These are phyloP conservation scores for Chloroclysta siterata DNA, from an alignment of 2,888 invertebrate genomes.

Conservation along the genomic window DNA sequence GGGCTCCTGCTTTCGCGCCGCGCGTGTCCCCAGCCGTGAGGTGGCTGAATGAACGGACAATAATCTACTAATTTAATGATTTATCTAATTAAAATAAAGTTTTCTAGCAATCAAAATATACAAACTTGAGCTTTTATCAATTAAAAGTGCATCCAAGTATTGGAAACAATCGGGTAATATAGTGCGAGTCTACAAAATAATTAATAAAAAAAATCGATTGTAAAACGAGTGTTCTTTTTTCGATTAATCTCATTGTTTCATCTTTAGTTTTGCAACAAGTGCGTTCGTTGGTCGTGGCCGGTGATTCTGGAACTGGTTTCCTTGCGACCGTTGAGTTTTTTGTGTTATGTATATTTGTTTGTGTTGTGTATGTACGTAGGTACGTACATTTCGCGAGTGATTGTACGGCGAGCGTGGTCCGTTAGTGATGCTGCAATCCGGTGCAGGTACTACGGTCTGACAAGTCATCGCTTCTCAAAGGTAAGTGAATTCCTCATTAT, in stretches of 20 bases:
- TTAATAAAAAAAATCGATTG: conserved; percentile 72
- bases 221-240: conserved; percentile 64
- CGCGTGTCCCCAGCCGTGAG: conserved; percentile 59
- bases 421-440: conserved; percentile 67
- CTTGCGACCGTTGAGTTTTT: conserved; percentile 73
- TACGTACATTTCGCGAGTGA: conserved; percentile 67
- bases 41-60: conserved; percentile 67
- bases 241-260: conserved; percentile 64
- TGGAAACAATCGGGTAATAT: conserved; percentile 41
- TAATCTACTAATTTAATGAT: conserved; percentile 32
- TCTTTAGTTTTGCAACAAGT: conserved; percentile 77
- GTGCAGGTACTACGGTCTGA: conserved; percentile 54
- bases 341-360: conserved; percentile 71
- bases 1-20: conserved; percentile 40
- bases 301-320: conserved; percentile 70
- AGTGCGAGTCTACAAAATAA: conserved; percentile 50
- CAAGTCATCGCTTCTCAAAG: conserved; percentile 54
- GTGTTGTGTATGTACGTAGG: conserved; percentile 42
- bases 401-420: conserved; percentile 56
- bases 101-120: conserved; percentile 48
- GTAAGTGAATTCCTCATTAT: conserved; percentile 55
- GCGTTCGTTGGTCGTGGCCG: conserved; percentile 61
- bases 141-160: conserved; percentile 60
- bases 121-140: conserved; percentile 61
- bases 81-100: conserved; percentile 33